Evolutionary conservation across 2,113 vertebrate species (phyloP).

Genomic region (Sebastes schlegelii): DNA sequence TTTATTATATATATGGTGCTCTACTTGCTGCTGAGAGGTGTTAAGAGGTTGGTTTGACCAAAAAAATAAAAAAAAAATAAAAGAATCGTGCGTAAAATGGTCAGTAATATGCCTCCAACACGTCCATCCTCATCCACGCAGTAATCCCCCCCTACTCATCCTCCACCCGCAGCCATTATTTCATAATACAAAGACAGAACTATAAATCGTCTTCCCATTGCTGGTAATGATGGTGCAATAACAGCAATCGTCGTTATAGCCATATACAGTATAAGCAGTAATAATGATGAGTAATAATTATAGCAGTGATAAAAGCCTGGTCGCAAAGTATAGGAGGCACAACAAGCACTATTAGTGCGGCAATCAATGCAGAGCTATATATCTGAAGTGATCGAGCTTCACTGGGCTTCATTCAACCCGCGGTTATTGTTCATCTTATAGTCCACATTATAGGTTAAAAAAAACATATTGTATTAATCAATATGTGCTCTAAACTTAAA

Average conservation of each 20-base stretch:
- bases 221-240: conserved; percentile 65
- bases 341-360: conserved; percentile 53
- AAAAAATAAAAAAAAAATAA: background rate
- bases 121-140: conserved; percentile 16
- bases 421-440: conserved; percentile 29
- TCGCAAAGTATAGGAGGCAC: conserved; percentile 25
- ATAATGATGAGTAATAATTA: conserved; percentile 65
- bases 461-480: background rate
- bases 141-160: conserved; percentile 22
- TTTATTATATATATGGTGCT: conserved; percentile 16
- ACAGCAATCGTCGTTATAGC: conserved; percentile 45
- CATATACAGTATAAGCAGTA: conserved; percentile 46
- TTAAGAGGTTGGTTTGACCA: conserved; percentile 21
- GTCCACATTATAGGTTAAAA: conserved; percentile 15
- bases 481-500: conserved; percentile 1
- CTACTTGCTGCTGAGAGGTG: background rate
- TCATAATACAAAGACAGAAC: conserved; percentile 48
- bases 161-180: conserved; percentile 43
- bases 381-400: conserved; percentile 50
- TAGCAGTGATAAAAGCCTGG: conserved; percentile 48
- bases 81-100: conserved; percentile 22
- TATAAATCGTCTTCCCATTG: conserved; percentile 27
- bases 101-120: conserved; percentile 29
- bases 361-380: conserved; percentile 60
- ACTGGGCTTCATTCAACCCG: conserved; percentile 19